These are phyloP conservation scores for Dermatemys mawii DNA, from an alignment of 2,113 vertebrate species.

Conservation along the genomic window DNA sequence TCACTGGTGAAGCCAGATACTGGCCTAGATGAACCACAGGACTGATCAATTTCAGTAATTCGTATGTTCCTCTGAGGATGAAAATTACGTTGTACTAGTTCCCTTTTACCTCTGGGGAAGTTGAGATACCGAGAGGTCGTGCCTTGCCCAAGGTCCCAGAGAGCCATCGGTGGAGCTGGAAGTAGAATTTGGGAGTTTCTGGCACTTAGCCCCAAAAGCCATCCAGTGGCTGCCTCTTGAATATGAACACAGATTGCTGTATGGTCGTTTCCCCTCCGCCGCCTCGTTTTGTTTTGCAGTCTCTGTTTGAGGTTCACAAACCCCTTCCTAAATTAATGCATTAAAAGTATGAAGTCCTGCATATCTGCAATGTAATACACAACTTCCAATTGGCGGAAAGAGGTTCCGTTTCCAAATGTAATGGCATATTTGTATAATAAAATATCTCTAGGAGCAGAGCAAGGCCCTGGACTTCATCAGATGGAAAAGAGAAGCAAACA, in stretches of 20 bases:
- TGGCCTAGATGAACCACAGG: not conserved
- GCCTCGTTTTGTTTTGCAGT: not conserved
- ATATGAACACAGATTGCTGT: not conserved
- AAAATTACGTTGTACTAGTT: conserved; percentile 24
- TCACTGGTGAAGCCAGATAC: not conserved
- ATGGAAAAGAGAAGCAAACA: not conserved
- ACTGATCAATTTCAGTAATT: not conserved
- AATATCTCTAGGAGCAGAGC: not conserved
- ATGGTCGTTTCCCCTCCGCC: not conserved
- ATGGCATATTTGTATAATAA: not conserved
- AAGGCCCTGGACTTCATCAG: not conserved
- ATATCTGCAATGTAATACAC: not conserved
- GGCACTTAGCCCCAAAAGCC: not conserved
- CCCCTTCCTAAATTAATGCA: not conserved
- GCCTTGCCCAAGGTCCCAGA: not conserved
- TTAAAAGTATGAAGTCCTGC: not conserved
- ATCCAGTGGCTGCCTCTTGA: not conserved
- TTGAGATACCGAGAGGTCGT: not conserved
- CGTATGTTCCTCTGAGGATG: not conserved
- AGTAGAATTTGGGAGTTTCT: not conserved
- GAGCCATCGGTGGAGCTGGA: not conserved
- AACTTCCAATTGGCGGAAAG: not conserved
- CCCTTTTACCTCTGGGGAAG: not conserved
- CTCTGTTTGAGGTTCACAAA: not conserved
- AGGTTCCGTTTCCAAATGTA: not conserved